Base-by-base conservation (phyloP, 2,888 invertebrate species). In the Eilema griseolum region DNA sequence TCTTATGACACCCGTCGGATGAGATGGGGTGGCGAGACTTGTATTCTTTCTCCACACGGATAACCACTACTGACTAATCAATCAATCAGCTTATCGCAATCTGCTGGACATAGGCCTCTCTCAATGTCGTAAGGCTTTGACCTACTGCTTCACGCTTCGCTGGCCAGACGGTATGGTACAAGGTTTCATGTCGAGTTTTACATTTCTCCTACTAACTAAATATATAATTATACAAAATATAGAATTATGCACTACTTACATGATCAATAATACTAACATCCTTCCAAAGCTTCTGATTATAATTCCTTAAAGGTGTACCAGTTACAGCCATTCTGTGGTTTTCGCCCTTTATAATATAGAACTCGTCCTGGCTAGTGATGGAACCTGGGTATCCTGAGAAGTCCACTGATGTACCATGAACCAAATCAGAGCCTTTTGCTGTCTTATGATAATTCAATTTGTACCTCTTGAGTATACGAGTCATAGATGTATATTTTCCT, bases 331-430 rank as follows among this genome's bases (percentile, higher is more conserved):
- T 93, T 69, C 96, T 93, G 61, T 93, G 93, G 8, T 96, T 95
- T 3, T 93, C 86, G 1, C 96, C 97, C 85, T 85, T 96, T 84
- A 98, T 92, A 20, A 97, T 90, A 86, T 98, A 98, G 88, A 97
- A 97, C 87, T 98, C 98, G 88, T 98, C 98, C 67, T 97, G 97
- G 46, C 98, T 98, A 57, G 97, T 97, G 56, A 98, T 88, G 20
- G 97, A 96, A 14, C 98, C 98, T 0, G 98, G 98, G 89, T 98
- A 98, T 0, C 98, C 97, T 0, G 98, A 97, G 93, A 98, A 98
- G 14, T 97, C 96, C 28, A 98, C 96, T 5, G 96, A 96, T 59
- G 95, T 95, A 0, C 97, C 97, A 0, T 97, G 96, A 28, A 97
- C 96, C 4, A 95, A 88, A 23, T 92, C 90, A 23, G 94, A 91